Base-by-base conservation (phyloP, 1,140 invertebrate genomes). In the Galleria mellonella region DNA sequence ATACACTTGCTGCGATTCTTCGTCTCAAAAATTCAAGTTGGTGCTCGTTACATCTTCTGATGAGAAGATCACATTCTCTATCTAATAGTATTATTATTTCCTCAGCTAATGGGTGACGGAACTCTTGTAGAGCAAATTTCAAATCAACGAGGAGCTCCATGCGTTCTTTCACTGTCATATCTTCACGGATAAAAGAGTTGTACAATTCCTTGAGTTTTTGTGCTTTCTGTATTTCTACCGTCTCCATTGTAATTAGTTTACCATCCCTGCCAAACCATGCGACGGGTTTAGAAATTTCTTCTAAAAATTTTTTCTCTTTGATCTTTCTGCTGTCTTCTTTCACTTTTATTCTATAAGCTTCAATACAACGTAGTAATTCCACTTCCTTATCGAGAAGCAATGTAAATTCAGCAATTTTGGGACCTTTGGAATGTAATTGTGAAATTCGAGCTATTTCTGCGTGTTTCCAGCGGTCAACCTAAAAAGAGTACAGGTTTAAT, bases 181-280 rank as follows among this genome's bases (percentile, higher is more conserved):
- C 64, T 5, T 83, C 74, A 31, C 87, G 77, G 32, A 82, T 74
- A 39, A 92, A 83, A 23, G 75, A 73, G 10, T 89, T 78, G 53
- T 91, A 91, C 1, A 92, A 58, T 32, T 85, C 83, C 57, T 89
- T 89, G 15, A 89, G 86, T 55, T 90, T 88, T 9, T 86, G 85
- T 6, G 91, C 91, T 59, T 88, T 89, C 67, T 92, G 91, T 29
- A 88, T 89, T 67, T 89, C 90, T 30, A 91, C 47, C 4, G 91
- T 92, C 30, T 92, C 87, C 89, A 93, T 90, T 27, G 88, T 79
- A 7, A 92, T 83, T 0, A 85, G 40, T 38, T 88, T 85, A 0
- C 87, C 88, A 44, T 90, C 90, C 15, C 86, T 82, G 27, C 89
- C 88, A 37, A 81, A 87, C 91, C 92, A 93, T 23, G 79, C 76